Percentiles rank a stretch among this genome's conserved stretches.
Conservation (phyloP, 2,888 invertebrate genomes). For the Druceiella hillmani region DNA sequence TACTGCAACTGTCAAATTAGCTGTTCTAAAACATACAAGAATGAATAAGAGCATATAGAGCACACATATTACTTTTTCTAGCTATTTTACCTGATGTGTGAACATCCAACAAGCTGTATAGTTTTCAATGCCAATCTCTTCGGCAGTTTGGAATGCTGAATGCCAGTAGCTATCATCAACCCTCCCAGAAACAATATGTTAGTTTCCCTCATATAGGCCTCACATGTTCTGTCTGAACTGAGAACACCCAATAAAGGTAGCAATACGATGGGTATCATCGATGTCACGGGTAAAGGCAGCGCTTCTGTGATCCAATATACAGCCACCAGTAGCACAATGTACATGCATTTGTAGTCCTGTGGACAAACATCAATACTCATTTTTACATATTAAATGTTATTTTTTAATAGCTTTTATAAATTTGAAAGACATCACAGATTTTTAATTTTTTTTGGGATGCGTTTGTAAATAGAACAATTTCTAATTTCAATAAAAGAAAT, state of each 20-base stretch:
- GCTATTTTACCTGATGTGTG: conserved; percentile 51
- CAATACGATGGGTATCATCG: conserved; percentile 63
- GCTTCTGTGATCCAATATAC: conserved; percentile 68
- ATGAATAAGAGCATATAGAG: no score
- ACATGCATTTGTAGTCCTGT: conserved; percentile 56
- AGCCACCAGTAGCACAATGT: conserved; percentile 64
- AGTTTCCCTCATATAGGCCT: conserved; percentile 62
- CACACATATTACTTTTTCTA: no score
- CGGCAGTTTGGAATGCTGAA: conserved; percentile 75
- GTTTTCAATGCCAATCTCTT: conserved; percentile 69
- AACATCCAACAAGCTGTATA: conserved; percentile 58
- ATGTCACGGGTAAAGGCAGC: conserved; percentile 63
- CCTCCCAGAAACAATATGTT: conserved; percentile 73
- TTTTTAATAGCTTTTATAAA: no score
- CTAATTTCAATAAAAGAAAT: no score
- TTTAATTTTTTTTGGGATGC: no score
- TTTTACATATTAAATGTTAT: no score
- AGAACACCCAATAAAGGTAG: conserved; percentile 67
- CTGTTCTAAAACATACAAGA: conserved; percentile 37
- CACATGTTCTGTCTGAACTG: conserved; percentile 46
- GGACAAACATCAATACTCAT: conserved; percentile 10
- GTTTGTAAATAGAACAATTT: no score
- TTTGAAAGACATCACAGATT: no score
- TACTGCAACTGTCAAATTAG: conserved; percentile 66
- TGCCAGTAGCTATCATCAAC: conserved; percentile 70